A percentile compares a stretch with the other conserved stretches of the same genome.
Conservation (phyloP, 2,113 vertebrate species). For the Mobula birostris region DNA sequence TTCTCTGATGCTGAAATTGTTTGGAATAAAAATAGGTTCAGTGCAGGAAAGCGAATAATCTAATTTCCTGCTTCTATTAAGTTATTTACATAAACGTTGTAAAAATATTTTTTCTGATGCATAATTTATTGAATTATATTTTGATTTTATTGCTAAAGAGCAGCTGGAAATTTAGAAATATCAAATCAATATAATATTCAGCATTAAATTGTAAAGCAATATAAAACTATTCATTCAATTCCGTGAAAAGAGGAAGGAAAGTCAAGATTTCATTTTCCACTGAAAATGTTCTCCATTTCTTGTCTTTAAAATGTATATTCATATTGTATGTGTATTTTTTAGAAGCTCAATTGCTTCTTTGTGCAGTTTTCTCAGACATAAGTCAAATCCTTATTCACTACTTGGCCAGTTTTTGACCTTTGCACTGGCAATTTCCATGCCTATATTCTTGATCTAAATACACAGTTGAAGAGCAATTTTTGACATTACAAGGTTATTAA, state of each 20-base stretch:
- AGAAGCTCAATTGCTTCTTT: background rate
- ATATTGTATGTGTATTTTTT: background rate
- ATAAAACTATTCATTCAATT: background rate
- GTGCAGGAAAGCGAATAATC: background rate
- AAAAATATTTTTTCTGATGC: background rate
- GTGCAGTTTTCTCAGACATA: background rate
- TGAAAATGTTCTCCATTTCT: background rate
- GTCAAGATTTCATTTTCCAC: background rate
- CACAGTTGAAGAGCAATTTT: no score
- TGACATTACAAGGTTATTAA: no score
- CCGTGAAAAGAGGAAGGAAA: background rate
- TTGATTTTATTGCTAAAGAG: background rate
- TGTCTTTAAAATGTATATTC: background rate
- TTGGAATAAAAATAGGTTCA: slow-evolving; percentile 24
- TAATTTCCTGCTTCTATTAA: background rate
- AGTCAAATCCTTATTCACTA: background rate
- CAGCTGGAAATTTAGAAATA: background rate
- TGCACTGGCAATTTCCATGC: background rate
- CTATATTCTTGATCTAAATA: background rate
- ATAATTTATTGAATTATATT: background rate
- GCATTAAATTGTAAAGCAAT: background rate
- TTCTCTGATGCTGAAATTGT: background rate
- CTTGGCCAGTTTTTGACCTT: background rate
- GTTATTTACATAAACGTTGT: background rate
- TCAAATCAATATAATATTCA: background rate